Percentiles rank a stretch among this genome's conserved stretches.
phyloP scores from a whole-genome alignment of 2,113 vertebrate species.

The Tauraco erythrolophus region DNA sequence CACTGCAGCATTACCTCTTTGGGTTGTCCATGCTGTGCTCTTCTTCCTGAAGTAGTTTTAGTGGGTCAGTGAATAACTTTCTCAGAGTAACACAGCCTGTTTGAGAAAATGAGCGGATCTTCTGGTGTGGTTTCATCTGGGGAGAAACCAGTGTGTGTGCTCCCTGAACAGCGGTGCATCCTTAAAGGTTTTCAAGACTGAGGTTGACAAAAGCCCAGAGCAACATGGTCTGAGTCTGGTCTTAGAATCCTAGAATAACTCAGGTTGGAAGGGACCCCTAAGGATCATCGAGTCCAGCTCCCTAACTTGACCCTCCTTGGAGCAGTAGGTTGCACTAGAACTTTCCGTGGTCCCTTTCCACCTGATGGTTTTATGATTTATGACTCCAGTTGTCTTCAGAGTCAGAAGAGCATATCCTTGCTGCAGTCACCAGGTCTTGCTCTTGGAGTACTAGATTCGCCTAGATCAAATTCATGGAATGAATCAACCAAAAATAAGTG shows the following conservation, averaged over 20 bases:
- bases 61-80: background rate
- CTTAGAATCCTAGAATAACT: background rate
- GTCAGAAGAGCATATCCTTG: background rate
- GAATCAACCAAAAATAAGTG: background rate
- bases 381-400: background rate
- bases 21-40: background rate
- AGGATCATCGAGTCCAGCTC: accelerated
- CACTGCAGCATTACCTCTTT: accelerated
- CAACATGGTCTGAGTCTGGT: background rate
- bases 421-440: background rate
- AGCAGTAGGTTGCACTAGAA: background rate
- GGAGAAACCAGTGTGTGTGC: background rate
- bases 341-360: background rate
- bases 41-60: background rate
- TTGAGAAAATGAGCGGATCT: background rate
- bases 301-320: background rate
- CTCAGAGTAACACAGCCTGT: background rate
- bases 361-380: background rate
- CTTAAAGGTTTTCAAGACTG: background rate
- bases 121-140: background rate
- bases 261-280: background rate
- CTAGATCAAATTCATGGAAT: background rate
- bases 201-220: background rate
- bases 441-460: background rate
- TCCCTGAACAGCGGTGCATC: background rate